Evolutionary conservation across 2,888 invertebrate species (phyloP).

Genomic region (Ferrisia virgata): DNA sequence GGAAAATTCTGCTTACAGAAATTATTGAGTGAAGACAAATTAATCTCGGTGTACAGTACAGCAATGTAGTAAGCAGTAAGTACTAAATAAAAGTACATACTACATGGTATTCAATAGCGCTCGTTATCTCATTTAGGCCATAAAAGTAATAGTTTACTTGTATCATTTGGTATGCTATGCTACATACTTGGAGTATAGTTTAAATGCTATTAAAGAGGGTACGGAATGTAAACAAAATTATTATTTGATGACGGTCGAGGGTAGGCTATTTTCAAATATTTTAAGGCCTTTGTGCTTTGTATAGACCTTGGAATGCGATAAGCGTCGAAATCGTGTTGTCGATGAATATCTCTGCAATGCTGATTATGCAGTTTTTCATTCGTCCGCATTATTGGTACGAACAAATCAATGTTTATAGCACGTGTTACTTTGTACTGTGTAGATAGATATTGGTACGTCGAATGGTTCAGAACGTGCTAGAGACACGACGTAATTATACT

Average conservation of each 20-base stretch:
- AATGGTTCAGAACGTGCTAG: too few relatives aligned
- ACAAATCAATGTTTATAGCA: neutral
- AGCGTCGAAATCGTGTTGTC: neutral
- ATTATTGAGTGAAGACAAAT: neutral
- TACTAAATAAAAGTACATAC: too few relatives aligned
- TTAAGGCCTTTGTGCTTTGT: neutral
- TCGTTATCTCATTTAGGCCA: neutral
- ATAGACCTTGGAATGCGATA: constrained; percentile 1
- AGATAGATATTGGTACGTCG: neutral
- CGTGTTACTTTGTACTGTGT: neutral
- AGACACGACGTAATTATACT: constrained; percentile 18
- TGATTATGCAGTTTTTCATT: neutral
- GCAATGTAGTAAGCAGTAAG: too few relatives aligned
- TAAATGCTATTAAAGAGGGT: neutral
- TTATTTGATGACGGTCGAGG: neutral
- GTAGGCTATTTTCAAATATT: neutral
- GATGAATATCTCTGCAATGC: neutral
- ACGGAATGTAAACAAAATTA: neutral
- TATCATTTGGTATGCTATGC: neutral
- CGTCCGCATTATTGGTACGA: neutral
- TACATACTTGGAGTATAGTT: neutral
- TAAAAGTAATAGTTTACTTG: neutral
- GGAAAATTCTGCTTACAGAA: neutral
- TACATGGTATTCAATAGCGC: neutral
- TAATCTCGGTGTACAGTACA: neutral